Conservation (phyloP, 2,888 invertebrate genomes). For the Pemphredon lugubris region DNA sequence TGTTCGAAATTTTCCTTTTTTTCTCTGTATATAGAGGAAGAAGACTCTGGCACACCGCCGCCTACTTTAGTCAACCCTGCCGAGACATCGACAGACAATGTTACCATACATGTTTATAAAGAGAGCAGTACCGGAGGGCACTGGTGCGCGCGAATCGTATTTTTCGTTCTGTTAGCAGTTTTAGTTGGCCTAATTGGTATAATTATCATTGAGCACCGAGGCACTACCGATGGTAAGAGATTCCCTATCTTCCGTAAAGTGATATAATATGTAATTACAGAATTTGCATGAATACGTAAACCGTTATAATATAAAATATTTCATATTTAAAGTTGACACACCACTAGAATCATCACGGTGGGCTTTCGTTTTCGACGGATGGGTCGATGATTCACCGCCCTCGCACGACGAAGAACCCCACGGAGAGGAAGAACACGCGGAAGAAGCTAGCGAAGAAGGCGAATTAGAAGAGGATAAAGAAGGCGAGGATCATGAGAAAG, state of each 20-base stretch:
- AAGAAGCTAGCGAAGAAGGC: conserved; percentile 81
- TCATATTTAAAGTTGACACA: conserved; percentile 82
- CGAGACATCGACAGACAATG: conserved; percentile 83
- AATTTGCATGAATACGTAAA: too few species aligned
- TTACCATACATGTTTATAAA: conserved; percentile 89
- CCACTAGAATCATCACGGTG: conserved; percentile 86
- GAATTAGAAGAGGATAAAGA: conserved; percentile 81
- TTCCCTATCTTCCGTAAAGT: too few species aligned
- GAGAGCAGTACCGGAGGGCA: conserved; percentile 91
- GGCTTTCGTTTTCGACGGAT: conserved; percentile 89
- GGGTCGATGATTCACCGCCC: conserved; percentile 86
- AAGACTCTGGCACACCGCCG: conserved; percentile 75
- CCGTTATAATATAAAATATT: neutral
- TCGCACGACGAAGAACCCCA: conserved; percentile 71
- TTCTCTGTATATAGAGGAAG: conserved; percentile 71
- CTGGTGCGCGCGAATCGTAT: conserved; percentile 92
- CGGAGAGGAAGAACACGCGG: conserved; percentile 74
- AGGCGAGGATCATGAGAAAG: conserved; percentile 80
- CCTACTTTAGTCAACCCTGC: conserved; percentile 66
- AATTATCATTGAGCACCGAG: conserved; percentile 90
- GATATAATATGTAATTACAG: too few species aligned
- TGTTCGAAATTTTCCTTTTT: too few species aligned
- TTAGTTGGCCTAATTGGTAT: conserved; percentile 88
- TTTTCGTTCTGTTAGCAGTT: conserved; percentile 88
- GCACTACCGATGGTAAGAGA: conserved; percentile 88